A percentile compares a stretch with the other conserved stretches of the same genome.
Evolutionary conservation across 1,140 invertebrate genomes (phyloP).

Genomic region (Maconellicoccus hirsutus): DNA sequence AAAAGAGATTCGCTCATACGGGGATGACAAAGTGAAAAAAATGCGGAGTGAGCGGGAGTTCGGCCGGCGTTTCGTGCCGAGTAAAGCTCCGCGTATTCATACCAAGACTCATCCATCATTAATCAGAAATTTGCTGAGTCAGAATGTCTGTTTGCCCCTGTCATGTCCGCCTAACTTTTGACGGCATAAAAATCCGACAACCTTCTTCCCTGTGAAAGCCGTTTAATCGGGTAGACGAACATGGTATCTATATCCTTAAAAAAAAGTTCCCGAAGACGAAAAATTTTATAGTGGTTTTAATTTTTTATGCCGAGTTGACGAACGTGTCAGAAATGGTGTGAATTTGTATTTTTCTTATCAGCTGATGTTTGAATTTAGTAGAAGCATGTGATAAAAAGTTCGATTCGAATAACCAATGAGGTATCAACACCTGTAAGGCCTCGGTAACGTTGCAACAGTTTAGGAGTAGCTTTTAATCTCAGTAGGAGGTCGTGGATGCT

Average conservation of each 20-base stretch:
- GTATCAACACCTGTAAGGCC: not conserved
- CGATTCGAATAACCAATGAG: not conserved
- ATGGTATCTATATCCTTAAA: conserved; percentile 19
- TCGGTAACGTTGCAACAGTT: not conserved
- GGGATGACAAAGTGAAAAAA: conserved; percentile 19
- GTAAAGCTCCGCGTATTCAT: conserved; percentile 17
- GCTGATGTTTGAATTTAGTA: too few species aligned
- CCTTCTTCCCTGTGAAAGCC: conserved; percentile 10
- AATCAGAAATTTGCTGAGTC: conserved; percentile 20
- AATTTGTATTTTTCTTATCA: too few species aligned
- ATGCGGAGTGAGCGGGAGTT: conserved; percentile 1
- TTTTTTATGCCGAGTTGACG: too few species aligned
- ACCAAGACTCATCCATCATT: conserved; percentile 20
- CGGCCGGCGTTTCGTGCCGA: not conserved
- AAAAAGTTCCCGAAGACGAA: not conserved
- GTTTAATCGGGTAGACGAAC: conserved; percentile 21
- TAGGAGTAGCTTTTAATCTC: not conserved
- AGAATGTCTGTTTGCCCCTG: conserved; percentile 21
- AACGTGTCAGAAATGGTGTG: too few species aligned
- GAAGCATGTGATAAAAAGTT: too few species aligned
- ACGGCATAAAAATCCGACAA: conserved; percentile 22
- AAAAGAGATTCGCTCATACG: conserved; percentile 14
- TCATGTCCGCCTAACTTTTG: conserved; percentile 21
- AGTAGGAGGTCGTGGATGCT: not conserved
- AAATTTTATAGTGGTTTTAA: not conserved